Base-by-base conservation (phyloP, 2,113 vertebrate genomes). In the Notechis scutatus region DNA sequence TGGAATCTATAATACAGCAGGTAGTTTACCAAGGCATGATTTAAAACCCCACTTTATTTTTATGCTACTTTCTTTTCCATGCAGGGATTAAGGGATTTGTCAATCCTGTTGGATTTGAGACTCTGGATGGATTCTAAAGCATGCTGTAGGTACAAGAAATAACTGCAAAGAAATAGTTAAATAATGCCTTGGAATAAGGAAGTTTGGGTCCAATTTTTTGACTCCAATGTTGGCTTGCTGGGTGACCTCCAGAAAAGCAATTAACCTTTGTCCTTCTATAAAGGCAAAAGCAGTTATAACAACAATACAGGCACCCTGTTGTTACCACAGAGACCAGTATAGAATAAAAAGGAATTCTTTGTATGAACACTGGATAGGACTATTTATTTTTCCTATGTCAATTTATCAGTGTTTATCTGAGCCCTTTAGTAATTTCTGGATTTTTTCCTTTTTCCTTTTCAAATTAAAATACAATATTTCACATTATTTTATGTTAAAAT, bases 311-410 rank as follows among this genome's bases (percentile, higher is more conserved):
- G 47, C 47, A 42, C 0, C 3, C 2, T 52, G 3, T 92, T 92
- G 0, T 91, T 95, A 42, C 88, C 3, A 26, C 59, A 54, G 89
- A 74, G 20, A 92, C 90, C 56, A 92, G 52, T 55, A 69, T 54
- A 55, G 56, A 93, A 86, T 86, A 89, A 90, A 90, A 92, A 87
- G 47, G 81, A 87, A 64, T 93, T 64, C 21, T 93, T 93, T 87
- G 56, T 52, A 64, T 12, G n/a, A 86, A 90, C 42, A 29, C 45
- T 87, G 86, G 88, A 39, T 90, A 93, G 55, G 56, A 93, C 39
- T 64, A 11, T 39, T 74, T 55, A 69, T n/a, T 57, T 74, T 85
- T 50, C 42, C n/a, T 54, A 3, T 47, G 7, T 34, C 55, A 54
- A 56, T 90, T 93, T 85, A 87, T 23, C 56, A 87, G 64, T 57